Base-by-base conservation (phyloP, 2,888 invertebrate species). In the Netelia inedita region DNA sequence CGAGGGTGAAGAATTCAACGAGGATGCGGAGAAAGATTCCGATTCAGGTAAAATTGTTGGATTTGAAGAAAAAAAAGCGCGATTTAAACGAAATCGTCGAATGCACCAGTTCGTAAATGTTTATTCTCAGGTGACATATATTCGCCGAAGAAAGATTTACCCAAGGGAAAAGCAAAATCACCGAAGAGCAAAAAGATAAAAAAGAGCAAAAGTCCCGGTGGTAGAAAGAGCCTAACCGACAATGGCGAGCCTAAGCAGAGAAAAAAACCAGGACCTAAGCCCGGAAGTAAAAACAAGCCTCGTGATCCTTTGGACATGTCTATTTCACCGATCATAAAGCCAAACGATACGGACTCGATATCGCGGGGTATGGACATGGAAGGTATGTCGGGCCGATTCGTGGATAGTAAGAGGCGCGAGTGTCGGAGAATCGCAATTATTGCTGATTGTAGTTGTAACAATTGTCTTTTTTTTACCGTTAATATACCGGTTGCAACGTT, bases 1-100 rank as follows among this genome's bases (percentile, higher is more conserved):
- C 91, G 95, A 92, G 89, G 95, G 93, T 19, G 94, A 93, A 10
- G 94, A 94, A 5, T 93, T 94, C 0, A 93, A 91, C 14, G 94
- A 94, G 61, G 94, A 94, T 65, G 92, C 91, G 2, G 94, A 94
- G 53, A 94, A 94, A 79, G 93, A 92, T 87, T 92, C 93, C 2
- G 93, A 93, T 86, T 93, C 93, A 57, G 93, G 93, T 93, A 92
- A 88, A 41, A 19, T 23, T 57, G 19, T 50, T 59, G 9, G 8
- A 16, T 53, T 2, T 19, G 57, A 14, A 9, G 41, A 41, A 41
- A 41, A 46, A 46, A 2, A 6, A 35, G 35, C 5, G 6, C 6
- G 1, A 35, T 16, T 9, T 2, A 63, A 35, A 65, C 43, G 16
- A 50, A 5, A 71, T 50, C 19, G 16, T 16, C 3, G 35, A 23